Percentiles rank a stretch among this genome's conserved stretches.
Conservation (phyloP, 2,888 invertebrate species). For the Hoplodrina blanda region DNA sequence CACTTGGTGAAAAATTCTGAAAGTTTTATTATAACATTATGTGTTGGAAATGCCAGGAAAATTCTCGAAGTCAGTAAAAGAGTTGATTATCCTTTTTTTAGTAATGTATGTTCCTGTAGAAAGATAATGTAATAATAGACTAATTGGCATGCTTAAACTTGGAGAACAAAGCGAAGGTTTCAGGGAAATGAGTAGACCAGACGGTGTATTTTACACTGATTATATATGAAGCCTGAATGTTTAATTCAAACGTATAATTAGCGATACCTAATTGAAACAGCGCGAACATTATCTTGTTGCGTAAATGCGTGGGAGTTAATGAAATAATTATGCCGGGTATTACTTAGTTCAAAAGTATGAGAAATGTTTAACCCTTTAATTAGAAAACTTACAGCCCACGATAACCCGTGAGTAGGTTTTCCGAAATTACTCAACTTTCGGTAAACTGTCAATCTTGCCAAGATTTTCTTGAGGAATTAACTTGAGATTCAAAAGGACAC, state of each 20-base stretch:
- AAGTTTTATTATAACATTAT: background rate
- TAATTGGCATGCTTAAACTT: slow-evolving; percentile 47
- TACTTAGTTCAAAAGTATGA: slow-evolving; percentile 53
- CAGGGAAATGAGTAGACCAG: slow-evolving; percentile 20
- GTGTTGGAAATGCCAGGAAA: slow-evolving; percentile 9
- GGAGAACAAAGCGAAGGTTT: slow-evolving; percentile 24
- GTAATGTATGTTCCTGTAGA: slow-evolving; percentile 9
- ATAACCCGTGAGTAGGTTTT: slow-evolving; percentile 12
- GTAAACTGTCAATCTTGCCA: slow-evolving; percentile 44
- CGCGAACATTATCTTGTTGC: slow-evolving; percentile 27
- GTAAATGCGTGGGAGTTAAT: slow-evolving; percentile 27
- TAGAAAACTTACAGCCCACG: slow-evolving; percentile 50
- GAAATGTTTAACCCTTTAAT: slow-evolving; percentile 46
- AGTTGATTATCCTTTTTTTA: background rate
- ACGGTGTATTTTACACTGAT: slow-evolving; percentile 39
- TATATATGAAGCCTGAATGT: slow-evolving; percentile 21
- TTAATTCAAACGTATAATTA: slow-evolving; percentile 33
- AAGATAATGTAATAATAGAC: slow-evolving; percentile 9
- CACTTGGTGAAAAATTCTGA: background rate
- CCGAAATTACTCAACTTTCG: slow-evolving; percentile 43
- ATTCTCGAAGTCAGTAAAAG: slow-evolving; percentile 1
- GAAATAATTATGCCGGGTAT: slow-evolving; percentile 43
- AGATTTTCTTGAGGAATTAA: slow-evolving; percentile 42
- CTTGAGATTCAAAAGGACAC: slow-evolving; percentile 39
- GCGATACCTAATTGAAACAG: slow-evolving; percentile 18